Base-by-base conservation (phyloP, 2,113 vertebrate genomes). In the Galemys pyrenaicus region DNA sequence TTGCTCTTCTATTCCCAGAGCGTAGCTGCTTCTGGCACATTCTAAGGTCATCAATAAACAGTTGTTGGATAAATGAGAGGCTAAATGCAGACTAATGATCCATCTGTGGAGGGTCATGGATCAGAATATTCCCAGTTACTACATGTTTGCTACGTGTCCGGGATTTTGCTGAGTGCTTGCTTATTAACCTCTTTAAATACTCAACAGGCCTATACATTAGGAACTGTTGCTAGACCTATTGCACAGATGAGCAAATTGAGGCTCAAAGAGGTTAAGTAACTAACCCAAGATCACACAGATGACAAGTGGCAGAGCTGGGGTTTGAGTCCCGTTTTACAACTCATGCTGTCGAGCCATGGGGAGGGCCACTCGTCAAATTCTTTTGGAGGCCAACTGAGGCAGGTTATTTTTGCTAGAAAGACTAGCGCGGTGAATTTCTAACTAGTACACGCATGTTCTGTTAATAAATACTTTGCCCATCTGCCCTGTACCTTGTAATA, bases 391-490 rank as follows among this genome's bases (percentile, higher is more conserved):
- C 0, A 0, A 22, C 13, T 4, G 11, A 56, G 86, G 39, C 87
- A 62, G 74, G 64, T 87, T 51, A 15, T 10, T 22, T 56, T 70
- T 60, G 62, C n/a, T 56, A 71, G 67, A 79, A 56, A 64, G 86
- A 30, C 39, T 9, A 79, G 74, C 5, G 0, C 16, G 65, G 39
- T 54, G 6, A n/a, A 56, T 94, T 88, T 94, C 93, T 79, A 56
- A 62, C 67, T 35, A 60, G 37, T 74, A 37, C 37, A 4, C 32
- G 91, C 87, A 62, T 74, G 67, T 87, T 81, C 91, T 97, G 58
- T 91, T 96, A 94, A 75, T 95, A 96, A 74, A 44, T 30, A 9
- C 26, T 41, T 93, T 92, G 89, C 93, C 93, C 70, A 7, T 65
- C 51, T 62, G 79, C 89, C 94, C 70, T 49, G 54, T 79, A 32